Percentiles rank a stretch among this genome's conserved stretches.
Conservation (phyloP, 1,140 invertebrate species). For the Chlorops oryzae region DNA sequence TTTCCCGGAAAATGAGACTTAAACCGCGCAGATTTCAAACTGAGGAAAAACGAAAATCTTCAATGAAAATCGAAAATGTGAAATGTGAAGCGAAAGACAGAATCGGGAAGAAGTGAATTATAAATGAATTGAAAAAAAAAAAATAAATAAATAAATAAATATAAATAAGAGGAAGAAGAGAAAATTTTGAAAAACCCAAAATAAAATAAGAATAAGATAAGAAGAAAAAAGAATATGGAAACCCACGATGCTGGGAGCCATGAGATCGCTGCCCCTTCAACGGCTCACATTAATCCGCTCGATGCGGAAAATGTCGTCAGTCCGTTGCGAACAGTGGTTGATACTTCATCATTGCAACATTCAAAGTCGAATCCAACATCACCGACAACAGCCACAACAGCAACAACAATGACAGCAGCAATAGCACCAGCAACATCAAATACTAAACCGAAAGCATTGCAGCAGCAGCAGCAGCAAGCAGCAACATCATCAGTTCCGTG, state of each 20-base stretch:
- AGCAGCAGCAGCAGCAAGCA: conserved; percentile 12
- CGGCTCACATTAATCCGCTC: conserved; percentile 13
- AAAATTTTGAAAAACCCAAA: not conserved
- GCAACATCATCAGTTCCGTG: conserved; percentile 41
- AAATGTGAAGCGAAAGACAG: no score
- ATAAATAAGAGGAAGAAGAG: conserved; percentile 1
- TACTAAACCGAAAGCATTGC: conserved; percentile 21
- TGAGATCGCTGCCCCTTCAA: conserved; percentile 17
- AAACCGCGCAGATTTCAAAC: not conserved
- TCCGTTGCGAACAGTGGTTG: conserved; percentile 22
- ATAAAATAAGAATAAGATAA: conserved; percentile 9
- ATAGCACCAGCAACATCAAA: conserved; percentile 23
- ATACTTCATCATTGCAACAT: conserved; percentile 24
- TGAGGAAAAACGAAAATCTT: not conserved
- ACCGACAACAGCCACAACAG: conserved; percentile 19
- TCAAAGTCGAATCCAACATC: conserved; percentile 18
- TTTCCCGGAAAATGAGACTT: not conserved
- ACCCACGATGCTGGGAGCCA: not conserved
- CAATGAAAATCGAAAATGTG: not conserved
- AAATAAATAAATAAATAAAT: not conserved
- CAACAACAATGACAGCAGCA: conserved; percentile 23
- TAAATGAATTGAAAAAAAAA: no score
- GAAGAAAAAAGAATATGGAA: not conserved
- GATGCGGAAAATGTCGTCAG: not conserved
- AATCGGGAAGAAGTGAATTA: no score